Evolutionary conservation across 2,797 vertebrate species (phyloP), one percentile per base, ranked within the genome.

Genomic region (Sebastes paucispinis): DNA sequence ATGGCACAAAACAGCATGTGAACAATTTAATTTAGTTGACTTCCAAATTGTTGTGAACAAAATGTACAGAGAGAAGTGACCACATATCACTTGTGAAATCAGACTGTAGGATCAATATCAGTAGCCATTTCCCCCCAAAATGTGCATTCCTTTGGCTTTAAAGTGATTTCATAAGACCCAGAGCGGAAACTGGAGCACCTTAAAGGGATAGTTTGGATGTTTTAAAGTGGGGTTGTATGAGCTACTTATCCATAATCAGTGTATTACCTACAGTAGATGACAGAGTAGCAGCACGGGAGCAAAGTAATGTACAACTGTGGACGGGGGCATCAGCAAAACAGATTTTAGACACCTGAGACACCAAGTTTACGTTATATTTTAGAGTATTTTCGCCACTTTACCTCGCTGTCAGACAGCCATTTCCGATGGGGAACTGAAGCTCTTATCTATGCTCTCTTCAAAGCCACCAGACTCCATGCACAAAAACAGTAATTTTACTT

Each of bases 141-240:
- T 64, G 32, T 77, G 2, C 85, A 89, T 89, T 88, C 81, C 74
- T 84, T 34, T 85, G 78, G 74, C 47, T 77, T 36, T 78, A 5
- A 74, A 43, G 64, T 71, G 73, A 78, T 80, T 80, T 84, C 69
- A 73, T 73, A 29, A 78, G 47, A 73, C 14, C 54, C 2, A 3
- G 36, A 11, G 66, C 20, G 16, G 65, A 75, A 55, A 63, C 69
- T 39, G 63, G 20, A 77, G 50, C 29, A 34, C 7, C 58, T 65
- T 16, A 16, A 47, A 47, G 14, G 43, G 43, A 47, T 18, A 47
- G 43, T 16, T 47, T 1, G 3, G 14, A 18, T 47, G 43, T 43
- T 36, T 54, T n/a, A 2, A 54, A 50, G 47, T 39, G 47, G 2
- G 50, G 50, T 20, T 52, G 50, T 52, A n/a, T 52, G 50, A 52